Evolutionary conservation across 2,797 vertebrate genomes (phyloP), one percentile per base, ranked within the genome.

Genomic region (Cyclopterus lumpus): DNA sequence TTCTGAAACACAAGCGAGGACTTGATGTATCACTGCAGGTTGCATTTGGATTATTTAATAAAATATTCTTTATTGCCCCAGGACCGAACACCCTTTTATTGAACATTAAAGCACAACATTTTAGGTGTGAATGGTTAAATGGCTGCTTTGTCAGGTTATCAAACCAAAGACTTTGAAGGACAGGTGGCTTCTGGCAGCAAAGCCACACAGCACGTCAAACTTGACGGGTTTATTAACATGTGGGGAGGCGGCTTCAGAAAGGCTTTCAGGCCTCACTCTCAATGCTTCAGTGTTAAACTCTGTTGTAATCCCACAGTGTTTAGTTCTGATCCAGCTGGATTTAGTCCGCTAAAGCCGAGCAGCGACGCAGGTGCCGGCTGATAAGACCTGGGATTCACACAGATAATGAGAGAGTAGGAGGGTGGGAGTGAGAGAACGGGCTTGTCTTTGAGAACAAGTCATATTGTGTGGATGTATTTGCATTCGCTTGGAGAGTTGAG

Each of bases 311-410:
- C 83, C 61, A 67, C 61, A 53, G 84, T 70, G 81, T 89, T 91
- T 82, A 86, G 67, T 70, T 62, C 46, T 80, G 87, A 91, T 91
- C 90, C 75, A 2, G 60, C 73, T 73, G 91, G 90, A 89, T 90
- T 87, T 81, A 80, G 79, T 75, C 51, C 30, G 70, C 74, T 76
- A 11, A 70, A 82, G 87, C 79, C 44, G 66, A 84, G 80, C 84
- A 74, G 78, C 14, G 38, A 76, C 1, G 26, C 91, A 91, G 92
- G 91, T 90, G 85, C 67, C n/a, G 6, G 61, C 80, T 75, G 83
- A 82, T 90, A 88, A 92, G 85, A 88, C 89, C 79, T 49, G 63
- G 79, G 86, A 84, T 87, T 87, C 79, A 81, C 82, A 86, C 64
- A 66, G 78, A 82, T 59, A 77, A 85, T 79, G 66, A 73, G 80